Evolutionary conservation across 2,797 vertebrate species (phyloP), one percentile per base, ranked within the genome.

Genomic region (Linurgus olivaceus): DNA sequence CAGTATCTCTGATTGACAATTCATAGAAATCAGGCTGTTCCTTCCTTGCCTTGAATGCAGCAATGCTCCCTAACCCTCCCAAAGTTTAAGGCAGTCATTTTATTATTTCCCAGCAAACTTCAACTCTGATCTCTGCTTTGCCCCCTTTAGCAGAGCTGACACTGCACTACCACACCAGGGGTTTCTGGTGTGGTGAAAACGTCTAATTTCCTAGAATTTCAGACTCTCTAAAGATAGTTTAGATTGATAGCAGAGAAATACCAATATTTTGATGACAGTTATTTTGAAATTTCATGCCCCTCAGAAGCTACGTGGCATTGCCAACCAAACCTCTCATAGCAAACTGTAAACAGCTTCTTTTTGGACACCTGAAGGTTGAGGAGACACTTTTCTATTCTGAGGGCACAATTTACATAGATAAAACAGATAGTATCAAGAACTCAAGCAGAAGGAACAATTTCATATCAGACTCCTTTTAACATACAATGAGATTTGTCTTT

Each of bases 1-100:
- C 7, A 33, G 1, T 8, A 8, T 28, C 29, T n/a, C 28, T 62
- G 7, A 2, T 0, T 31, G 57, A 50, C 7, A 72, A 2, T 23
- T 81, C 61, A 26, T 0, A 65, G 42, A 26, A 3, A 23, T 33
- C 11, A 55, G 37, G 6, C 23, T 79, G 28, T 31, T 37, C 13
- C 17, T 74, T 29, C 28, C 40, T 71, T 63, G 16, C 21, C 50
- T 63, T 31, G 35, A n/a, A 13, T 13, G 18, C 3, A 28, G 2
- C 20, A 48, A 31, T 0, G 1, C 6, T 65, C 28, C 14, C 25
- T 4, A 3, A 35, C 16, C 8, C 14, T 51, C 3, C 7, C 29
- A 8, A 66, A 24, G 16, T 80, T 76, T 26, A 59, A 81, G 28
- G 8, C 20, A 58, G 14, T 18, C 4, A 38, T 37, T 38, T 17